Percentiles rank a stretch among this genome's conserved stretches.
Evolutionary conservation across 2,888 invertebrate species (phyloP).

Genomic region (Drosophila mulleri): DNA sequence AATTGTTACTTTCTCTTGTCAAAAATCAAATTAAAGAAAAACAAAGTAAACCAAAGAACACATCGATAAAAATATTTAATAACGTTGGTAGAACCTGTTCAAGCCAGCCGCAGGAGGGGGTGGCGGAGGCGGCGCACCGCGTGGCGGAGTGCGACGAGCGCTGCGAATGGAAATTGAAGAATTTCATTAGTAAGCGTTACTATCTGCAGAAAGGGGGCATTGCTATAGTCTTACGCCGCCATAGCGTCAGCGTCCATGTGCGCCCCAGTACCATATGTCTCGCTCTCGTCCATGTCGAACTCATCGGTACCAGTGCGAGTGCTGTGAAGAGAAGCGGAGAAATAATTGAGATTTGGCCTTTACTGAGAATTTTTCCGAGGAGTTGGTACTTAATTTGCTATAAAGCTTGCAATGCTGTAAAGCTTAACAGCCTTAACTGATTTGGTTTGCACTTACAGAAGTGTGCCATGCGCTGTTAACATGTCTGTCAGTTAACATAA

Average conservation of each 20-base stretch:
- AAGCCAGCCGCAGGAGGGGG: slow-evolving; percentile 81
- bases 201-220: neutral
- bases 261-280: slow-evolving; percentile 75
- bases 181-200: neutral
- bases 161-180: slow-evolving; percentile 54
- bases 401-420: neutral
- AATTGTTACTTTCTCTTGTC: slow-evolving; percentile 60
- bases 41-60: slow-evolving; percentile 50
- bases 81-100: slow-evolving; percentile 84
- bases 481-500: slow-evolving; percentile 1
- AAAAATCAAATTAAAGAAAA: slow-evolving; percentile 58
- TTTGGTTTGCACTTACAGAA: too few species aligned
- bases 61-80: slow-evolving; percentile 65
- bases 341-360: neutral
- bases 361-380: neutral
- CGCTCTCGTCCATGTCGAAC: slow-evolving; percentile 79
- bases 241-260: slow-evolving; percentile 69
- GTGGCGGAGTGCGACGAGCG: slow-evolving; percentile 83
- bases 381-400: neutral
- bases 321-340: slow-evolving; percentile 41
- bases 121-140: slow-evolving; percentile 83
- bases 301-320: slow-evolving; percentile 80
- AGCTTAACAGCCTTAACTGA: too few species aligned
- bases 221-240: slow-evolving; percentile 74
- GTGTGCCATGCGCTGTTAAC: neutral